Conservation (phyloP, 2,888 invertebrate genomes). For the Nephrotoma flavescens region DNA sequence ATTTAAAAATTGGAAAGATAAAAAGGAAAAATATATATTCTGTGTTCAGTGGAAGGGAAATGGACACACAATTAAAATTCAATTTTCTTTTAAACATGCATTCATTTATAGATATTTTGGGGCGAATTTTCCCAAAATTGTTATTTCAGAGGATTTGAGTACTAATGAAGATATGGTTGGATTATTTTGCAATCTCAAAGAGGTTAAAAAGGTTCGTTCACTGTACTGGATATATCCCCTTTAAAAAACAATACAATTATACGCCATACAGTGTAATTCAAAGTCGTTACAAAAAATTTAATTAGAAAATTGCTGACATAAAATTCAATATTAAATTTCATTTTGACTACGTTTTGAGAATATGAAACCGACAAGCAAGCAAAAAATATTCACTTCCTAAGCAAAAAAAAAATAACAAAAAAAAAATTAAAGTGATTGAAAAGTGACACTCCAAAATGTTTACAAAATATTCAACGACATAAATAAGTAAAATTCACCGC, state of each 20-base stretch:
- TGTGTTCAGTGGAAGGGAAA: neutral
- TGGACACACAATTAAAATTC: neutral
- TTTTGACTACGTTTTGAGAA: neutral
- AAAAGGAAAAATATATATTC: neutral
- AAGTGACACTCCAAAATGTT: neutral
- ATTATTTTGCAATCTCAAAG: neutral
- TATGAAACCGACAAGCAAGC: neutral
- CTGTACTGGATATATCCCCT: neutral
- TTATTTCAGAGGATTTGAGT: neutral
- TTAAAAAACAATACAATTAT: neutral
- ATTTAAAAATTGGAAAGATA: neutral
- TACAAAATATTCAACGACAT: neutral
- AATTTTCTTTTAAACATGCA: neutral
- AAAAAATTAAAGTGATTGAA: neutral
- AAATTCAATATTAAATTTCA: neutral
- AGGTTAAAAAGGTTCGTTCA: neutral
- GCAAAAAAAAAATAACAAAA: neutral
- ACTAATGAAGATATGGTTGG: neutral
- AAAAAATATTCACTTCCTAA: neutral
- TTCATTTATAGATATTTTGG: neutral
- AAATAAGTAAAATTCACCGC: neutral
- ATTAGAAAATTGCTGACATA: neutral
- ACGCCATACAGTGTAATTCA: neutral
- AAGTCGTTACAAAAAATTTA: neutral
- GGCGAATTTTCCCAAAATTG: neutral